Evolutionary conservation across 1,140 invertebrate species (phyloP), one percentile per base, ranked within the genome.

Genomic region (Bactericera cockerelli): DNA sequence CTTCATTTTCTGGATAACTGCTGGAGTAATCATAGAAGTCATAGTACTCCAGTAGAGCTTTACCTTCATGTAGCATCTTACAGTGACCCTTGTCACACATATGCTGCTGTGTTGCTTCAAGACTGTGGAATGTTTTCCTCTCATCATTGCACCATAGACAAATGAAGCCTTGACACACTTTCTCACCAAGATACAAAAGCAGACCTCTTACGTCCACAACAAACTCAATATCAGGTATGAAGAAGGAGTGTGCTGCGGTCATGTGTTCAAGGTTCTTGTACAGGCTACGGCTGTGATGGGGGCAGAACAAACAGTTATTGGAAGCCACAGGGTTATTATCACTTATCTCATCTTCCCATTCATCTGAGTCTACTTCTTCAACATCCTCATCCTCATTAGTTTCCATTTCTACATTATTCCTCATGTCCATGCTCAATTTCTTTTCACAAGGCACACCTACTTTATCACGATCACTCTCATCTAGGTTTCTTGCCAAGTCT

Each of bases 91-190:
- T 69, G 39, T 68, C 68, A 10, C 61, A 62, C 95, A 99, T 99
- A 66, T 99, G 96, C 61, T 82, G 79, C 67, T 81, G 79, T 1
- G 80, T 84, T 42, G 87, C 82, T 62, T 88, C 81, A 56, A 80
- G 71, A 1, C 81, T 83, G 63, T 83, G 79, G 65, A 90, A 90
- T 57, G 79, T 79, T 65, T 76, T 79, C 1, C 89, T 87, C 62
- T 78, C 80, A 63, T 93, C 86, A 71, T 92, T 92, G 69, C 95
- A 99, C 88, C 90, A 97, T 19, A 98, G 71, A 70, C 96, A 99
- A 74, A 93, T 84, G 65, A 80, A 87, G 16, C 86, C 89, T 70
- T 78, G 74, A 54, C 82, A 86, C 63, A 90, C 79, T 75, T 90
- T 90, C 69, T 86, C 83, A 65, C 90, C 93, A 31, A 98, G 77